Evolutionary conservation across 2,888 invertebrate genomes (phyloP), one percentile per base, ranked within the genome.

Genomic region (Vandiemenella viatica): DNA sequence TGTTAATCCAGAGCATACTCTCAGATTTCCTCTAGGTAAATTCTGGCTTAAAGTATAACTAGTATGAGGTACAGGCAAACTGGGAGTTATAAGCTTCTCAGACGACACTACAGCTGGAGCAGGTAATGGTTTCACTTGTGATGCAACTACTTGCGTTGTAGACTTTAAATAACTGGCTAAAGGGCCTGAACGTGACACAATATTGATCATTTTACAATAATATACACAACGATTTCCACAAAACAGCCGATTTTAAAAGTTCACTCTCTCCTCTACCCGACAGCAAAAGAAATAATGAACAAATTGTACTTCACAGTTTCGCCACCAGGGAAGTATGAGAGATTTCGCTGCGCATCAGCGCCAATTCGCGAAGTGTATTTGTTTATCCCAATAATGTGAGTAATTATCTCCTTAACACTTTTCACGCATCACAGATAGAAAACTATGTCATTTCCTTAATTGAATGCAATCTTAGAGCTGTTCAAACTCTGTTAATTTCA

Each of bases 91-190:
- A 45, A 65, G 52, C 51, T 71, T 67, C 52, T 75, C 66, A 8
- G 60, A 58, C 52, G 69, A 66, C 47, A 74, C 66, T 43, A 67
- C 64, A 45, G 70, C 71, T 37, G 70, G 56, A 6, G 53, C 65
- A 22, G 72, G 69, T 13, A 71, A 65, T 18, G 81, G 75, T 60
- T 78, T 77, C 17, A 79, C 60, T 50, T 79, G 78, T 60, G 77
- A 78, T 52, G 81, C 74, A 22, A 87, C 77, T 46, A 77, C 79
- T 60, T 76, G 77, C 51, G 76, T 74, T 26, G 77, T 72, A 43
- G 79, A 76, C 61, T 80, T 79, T 58, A 84, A 70, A 62, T 77
- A 82, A 49, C 77, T 75, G 55, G 77, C 72, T 56, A 83, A 68
- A 59, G 73, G 76, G 54, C 76, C 72, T 58, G 81, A 77, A 63